Percentiles rank a stretch among this genome's conserved stretches.
phyloP scores from a whole-genome alignment of 2,797 vertebrate species.

The Anguilla pacifica region DNA sequence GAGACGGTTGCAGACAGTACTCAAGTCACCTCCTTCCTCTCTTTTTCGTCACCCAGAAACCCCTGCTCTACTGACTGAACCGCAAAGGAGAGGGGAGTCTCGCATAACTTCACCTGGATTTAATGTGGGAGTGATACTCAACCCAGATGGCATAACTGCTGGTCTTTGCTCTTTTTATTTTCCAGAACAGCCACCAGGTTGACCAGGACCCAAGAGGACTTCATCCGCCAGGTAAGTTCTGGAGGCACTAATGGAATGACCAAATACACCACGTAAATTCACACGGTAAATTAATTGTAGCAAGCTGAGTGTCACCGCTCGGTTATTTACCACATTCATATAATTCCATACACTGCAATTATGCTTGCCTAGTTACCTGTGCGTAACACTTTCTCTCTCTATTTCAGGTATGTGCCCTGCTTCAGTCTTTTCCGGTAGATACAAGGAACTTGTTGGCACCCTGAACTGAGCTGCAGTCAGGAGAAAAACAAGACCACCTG shows the following conservation, averaged over 20 bases:
- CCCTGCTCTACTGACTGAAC: too few relatives aligned
- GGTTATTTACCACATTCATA: too few relatives aligned
- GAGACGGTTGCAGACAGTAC: too few relatives aligned
- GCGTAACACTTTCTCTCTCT: too few relatives aligned
- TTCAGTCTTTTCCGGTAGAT: too few relatives aligned
- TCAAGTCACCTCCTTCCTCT: too few relatives aligned
- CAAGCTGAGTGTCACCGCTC: too few relatives aligned
- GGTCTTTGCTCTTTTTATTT: not conserved
- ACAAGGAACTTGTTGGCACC: not conserved
- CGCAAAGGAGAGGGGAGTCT: too few relatives aligned
- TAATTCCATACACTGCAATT: too few relatives aligned
- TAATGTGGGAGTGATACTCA: not conserved
- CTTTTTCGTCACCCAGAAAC: too few relatives aligned
- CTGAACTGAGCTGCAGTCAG: not conserved
- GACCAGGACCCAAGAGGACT: not conserved
- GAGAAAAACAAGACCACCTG: not conserved
- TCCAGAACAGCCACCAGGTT: not conserved
- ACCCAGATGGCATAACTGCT: not conserved
- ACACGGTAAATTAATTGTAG: not conserved
- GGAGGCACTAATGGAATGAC: not conserved
- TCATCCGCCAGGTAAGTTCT: not conserved
- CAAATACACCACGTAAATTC: not conserved
- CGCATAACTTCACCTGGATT: not conserved
- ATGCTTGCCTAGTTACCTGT: too few relatives aligned
- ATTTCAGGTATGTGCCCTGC: too few relatives aligned